Percentiles rank a stretch among this genome's conserved stretches.
Evolutionary conservation across 2,888 invertebrate species (phyloP).

Genomic region (Plebejus anna): DNA sequence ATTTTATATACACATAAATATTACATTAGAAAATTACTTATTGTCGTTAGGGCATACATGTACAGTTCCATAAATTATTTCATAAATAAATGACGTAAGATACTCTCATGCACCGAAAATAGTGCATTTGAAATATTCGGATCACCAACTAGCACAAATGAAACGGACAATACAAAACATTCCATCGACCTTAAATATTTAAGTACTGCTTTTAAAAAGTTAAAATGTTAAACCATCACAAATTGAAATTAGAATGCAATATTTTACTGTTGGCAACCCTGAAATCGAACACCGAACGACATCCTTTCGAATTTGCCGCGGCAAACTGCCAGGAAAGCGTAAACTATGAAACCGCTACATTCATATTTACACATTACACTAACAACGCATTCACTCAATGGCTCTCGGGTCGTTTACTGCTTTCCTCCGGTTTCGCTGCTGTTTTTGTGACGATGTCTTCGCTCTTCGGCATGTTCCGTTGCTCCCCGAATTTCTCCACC

Average conservation of each 20-base stretch:
- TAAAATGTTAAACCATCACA: conserved; percentile 4
- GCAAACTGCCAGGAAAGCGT: conserved; percentile 46
- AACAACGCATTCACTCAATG: conserved; percentile 51
- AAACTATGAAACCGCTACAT: conserved; percentile 34
- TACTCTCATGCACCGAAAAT: conserved; percentile 19
- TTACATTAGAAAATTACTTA: conserved; percentile 60
- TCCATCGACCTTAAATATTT: neutral
- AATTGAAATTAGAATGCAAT: conserved; percentile 8
- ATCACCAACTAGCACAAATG: neutral
- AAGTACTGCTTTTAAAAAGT: conserved; percentile 17
- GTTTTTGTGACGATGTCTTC: conserved; percentile 58
- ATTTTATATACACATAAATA: conserved; percentile 44
- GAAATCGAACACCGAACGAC: conserved; percentile 34
- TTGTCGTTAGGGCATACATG: conserved; percentile 61
- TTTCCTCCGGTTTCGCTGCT: conserved; percentile 43
- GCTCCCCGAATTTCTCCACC: conserved; percentile 48
- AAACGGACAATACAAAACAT: conserved; percentile 15
- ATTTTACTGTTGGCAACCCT: conserved; percentile 30
- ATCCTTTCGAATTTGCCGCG: conserved; percentile 41
- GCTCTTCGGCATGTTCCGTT: conserved; percentile 50
- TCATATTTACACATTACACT: conserved; percentile 41
- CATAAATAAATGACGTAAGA: conserved; percentile 27
- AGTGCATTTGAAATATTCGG: conserved; percentile 29
- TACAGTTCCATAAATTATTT: conserved; percentile 32
- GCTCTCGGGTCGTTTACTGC: conserved; percentile 59